Percentiles rank a stretch among this genome's conserved stretches.
phyloP scores from a whole-genome alignment of 2,113 vertebrate genomes.

The Merops nubicus region DNA sequence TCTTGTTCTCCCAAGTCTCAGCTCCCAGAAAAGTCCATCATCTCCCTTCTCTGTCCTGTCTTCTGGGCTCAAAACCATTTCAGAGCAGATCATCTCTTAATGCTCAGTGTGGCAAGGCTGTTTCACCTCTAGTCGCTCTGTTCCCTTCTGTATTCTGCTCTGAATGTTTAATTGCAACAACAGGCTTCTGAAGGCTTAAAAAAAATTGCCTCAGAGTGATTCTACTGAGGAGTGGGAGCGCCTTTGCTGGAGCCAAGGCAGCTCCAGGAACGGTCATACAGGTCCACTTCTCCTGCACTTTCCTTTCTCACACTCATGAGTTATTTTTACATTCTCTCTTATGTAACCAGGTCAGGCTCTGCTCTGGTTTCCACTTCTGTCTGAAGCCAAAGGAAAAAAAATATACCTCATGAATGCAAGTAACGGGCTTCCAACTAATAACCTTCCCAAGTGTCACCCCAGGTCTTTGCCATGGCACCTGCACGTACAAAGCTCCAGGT shows the following conservation, averaged over 20 bases:
- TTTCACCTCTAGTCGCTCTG: neutral
- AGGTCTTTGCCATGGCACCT: neutral
- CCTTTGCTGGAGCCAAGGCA: neutral
- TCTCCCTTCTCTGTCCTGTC: neutral
- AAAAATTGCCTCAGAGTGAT: neutral
- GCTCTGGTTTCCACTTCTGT: conserved; percentile 28
- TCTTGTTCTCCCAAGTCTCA: neutral
- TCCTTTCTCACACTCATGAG: neutral
- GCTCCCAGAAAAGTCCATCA: neutral
- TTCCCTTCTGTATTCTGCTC: neutral
- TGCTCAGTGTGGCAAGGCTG: accelerated
- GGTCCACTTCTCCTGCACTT: neutral
- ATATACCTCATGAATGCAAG: neutral
- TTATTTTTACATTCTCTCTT: conserved; percentile 58
- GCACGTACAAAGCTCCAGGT: neutral
- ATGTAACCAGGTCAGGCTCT: conserved; percentile 35
- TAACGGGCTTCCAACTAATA: neutral
- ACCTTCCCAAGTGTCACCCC: neutral
- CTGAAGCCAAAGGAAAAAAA: neutral
- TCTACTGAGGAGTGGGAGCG: neutral
- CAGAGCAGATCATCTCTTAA: neutral
- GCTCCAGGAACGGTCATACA: neutral
- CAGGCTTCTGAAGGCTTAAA: neutral
- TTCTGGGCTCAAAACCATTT: neutral
- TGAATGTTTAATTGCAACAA: neutral